Evolutionary conservation across 2,113 vertebrate species (phyloP).

Genomic region (Silurus asotus): DNA sequence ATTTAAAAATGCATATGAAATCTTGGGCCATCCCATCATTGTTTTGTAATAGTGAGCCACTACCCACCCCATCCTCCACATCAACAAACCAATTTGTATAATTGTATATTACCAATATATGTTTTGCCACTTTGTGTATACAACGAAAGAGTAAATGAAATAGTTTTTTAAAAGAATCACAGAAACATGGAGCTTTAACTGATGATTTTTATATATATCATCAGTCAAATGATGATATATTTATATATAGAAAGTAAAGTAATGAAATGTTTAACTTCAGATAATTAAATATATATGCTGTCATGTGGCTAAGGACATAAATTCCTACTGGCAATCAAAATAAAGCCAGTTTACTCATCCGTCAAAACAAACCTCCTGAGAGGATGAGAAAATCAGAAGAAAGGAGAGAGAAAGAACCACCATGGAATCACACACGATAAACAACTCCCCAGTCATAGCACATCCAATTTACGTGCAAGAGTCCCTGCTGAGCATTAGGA

Average conservation of each 20-base stretch:
- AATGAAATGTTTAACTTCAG: neutral
- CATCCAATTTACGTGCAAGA: conserved; percentile 2
- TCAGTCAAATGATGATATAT: neutral
- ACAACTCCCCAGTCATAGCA: conserved; percentile 27
- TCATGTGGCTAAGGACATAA: conserved; percentile 1
- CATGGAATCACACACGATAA: conserved; percentile 22
- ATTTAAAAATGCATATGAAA: neutral
- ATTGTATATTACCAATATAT: neutral
- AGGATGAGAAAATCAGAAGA: neutral
- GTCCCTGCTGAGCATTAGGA: conserved; percentile 21
- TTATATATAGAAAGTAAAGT: neutral
- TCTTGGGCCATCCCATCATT: neutral
- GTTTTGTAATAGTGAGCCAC: neutral
- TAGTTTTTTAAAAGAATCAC: neutral
- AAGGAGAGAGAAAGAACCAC: neutral
- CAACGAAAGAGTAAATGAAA: neutral
- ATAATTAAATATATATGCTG: conserved; percentile 10
- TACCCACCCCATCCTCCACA: neutral
- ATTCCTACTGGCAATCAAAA: conserved; percentile 12
- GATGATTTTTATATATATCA: neutral
- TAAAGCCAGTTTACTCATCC: conserved; percentile 35
- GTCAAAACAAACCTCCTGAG: conserved; percentile 22
- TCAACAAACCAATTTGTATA: neutral
- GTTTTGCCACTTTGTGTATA: neutral
- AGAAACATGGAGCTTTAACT: neutral